Evolutionary conservation across 2,113 vertebrate genomes (phyloP).

Genomic region (Poeciliopsis prolifica): DNA sequence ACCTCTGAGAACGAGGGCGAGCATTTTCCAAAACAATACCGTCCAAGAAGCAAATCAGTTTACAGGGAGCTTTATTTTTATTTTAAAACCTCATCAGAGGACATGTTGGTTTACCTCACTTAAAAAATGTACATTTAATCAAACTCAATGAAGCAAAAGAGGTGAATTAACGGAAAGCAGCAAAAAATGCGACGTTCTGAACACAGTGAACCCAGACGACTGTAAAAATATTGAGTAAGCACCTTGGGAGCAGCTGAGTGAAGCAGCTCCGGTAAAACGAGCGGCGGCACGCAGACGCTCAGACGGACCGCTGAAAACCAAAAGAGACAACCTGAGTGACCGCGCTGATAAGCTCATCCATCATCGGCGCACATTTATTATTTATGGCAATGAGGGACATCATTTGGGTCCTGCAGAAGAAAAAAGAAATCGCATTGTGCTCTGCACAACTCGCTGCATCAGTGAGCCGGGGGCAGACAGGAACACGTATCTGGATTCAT

Average conservation of each 20-base stretch:
- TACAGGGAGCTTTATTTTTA: background rate
- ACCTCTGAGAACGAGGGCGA: constrained; percentile 89
- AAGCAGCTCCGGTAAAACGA: constrained; percentile 2
- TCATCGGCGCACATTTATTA: constrained; percentile 11
- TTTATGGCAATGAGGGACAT: constrained; percentile 11
- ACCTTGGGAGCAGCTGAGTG: background rate
- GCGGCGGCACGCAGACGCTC: background rate
- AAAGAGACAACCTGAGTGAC: constrained; percentile 11
- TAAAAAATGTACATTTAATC: background rate
- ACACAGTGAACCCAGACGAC: background rate
- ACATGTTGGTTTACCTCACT: background rate
- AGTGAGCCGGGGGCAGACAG: background rate
- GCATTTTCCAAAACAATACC: constrained; percentile 83
- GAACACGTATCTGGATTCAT: background rate
- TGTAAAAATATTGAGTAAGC: constrained; percentile 2
- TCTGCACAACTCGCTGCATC: constrained; percentile 8
- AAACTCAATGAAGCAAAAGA: background rate
- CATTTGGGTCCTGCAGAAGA: background rate
- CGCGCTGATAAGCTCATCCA: constrained; percentile 16
- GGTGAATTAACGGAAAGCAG: background rate
- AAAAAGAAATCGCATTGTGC: background rate
- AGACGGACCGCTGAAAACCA: constrained; percentile 4
- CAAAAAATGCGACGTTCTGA: background rate
- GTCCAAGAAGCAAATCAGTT: constrained; percentile 78
- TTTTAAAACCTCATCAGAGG: constrained; percentile 20